Evolutionary conservation across 2,888 invertebrate species (phyloP).

Genomic region (Nymphalis c-album): DNA sequence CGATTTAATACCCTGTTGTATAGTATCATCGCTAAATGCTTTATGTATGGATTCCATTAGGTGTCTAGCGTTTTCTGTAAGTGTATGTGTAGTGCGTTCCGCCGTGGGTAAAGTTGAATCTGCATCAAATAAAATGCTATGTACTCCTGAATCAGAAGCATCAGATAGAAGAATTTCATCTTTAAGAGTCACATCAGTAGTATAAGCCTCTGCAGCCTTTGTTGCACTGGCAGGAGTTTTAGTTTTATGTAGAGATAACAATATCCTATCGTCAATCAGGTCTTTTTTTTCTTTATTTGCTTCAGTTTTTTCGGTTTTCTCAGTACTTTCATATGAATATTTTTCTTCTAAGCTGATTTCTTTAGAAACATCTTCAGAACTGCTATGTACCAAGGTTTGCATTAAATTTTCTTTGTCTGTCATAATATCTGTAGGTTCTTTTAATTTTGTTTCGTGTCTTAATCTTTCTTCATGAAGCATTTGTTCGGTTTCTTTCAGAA

Average conservation of each 20-base stretch:
- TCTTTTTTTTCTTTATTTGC: conserved; percentile 9
- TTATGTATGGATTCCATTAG: conserved; percentile 67
- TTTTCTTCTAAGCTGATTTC: conserved; percentile 75
- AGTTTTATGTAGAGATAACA: not conserved
- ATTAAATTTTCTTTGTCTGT: conserved; percentile 51
- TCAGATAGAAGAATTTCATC: conserved; percentile 55
- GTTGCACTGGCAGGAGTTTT: not conserved
- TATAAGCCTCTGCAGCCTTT: conserved; percentile 19
- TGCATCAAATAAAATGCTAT: conserved; percentile 56
- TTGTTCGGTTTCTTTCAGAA: conserved; percentile 49
- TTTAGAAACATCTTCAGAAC: conserved; percentile 72
- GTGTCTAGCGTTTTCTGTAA: conserved; percentile 49
- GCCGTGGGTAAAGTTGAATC: conserved; percentile 41
- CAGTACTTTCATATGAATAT: conserved; percentile 67
- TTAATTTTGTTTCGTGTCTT: conserved; percentile 38
- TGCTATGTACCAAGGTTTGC: conserved; percentile 55
- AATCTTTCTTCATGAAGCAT: conserved; percentile 49
- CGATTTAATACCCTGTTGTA: conserved; percentile 74
- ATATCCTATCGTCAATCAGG: too few species aligned
- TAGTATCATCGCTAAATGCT: conserved; percentile 63
- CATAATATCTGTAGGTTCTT: conserved; percentile 43
- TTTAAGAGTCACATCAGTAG: conserved; percentile 42
- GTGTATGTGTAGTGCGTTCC: conserved; percentile 41
- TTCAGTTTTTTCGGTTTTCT: conserved; percentile 55
- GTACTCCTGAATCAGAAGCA: conserved; percentile 57